phyloP scores from a whole-genome alignment of 2,113 vertebrate genomes.

The Neodontobutis hainanensis region DNA sequence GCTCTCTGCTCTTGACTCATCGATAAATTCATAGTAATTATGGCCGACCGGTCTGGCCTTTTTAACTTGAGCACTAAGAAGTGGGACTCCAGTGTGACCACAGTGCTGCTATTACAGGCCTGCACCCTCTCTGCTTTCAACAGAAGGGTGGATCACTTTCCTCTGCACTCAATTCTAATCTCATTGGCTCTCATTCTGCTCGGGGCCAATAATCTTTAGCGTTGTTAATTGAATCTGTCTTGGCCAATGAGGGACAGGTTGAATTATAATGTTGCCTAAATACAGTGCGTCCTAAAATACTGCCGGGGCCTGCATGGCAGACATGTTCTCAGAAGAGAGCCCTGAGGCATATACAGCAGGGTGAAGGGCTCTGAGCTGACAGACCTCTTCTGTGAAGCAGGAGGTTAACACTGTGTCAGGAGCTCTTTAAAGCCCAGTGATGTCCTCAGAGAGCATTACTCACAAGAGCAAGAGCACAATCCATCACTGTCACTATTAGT shows the following conservation, averaged over 20 bases:
- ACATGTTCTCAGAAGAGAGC: conserved; percentile 11
- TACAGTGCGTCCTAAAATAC: conserved; percentile 54
- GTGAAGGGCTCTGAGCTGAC: too few relatives aligned
- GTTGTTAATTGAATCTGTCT: conserved; percentile 75
- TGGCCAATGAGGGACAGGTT: conserved; percentile 65
- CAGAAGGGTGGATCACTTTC: conserved; percentile 78
- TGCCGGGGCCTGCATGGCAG: conserved; percentile 23
- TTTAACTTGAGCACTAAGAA: conserved; percentile 65
- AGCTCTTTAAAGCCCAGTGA: too few relatives aligned
- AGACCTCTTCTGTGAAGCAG: too few relatives aligned
- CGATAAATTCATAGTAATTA: conserved; percentile 70
- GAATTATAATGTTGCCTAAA: conserved; percentile 72
- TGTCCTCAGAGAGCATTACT: too few relatives aligned
- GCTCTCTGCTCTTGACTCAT: conserved; percentile 43
- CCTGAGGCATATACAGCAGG: too few relatives aligned
- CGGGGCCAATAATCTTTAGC: conserved; percentile 74
- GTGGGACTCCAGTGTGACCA: conserved; percentile 73
- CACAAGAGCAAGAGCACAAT: too few relatives aligned
- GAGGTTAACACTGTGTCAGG: too few relatives aligned
- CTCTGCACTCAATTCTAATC: conserved; percentile 80
- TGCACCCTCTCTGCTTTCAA: conserved; percentile 76
- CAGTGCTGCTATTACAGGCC: conserved; percentile 72
- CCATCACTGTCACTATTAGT: too few relatives aligned
- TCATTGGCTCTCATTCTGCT: conserved; percentile 74
- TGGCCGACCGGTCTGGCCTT: conserved; percentile 63